A percentile compares a stretch with the other conserved stretches of the same genome.
These are phyloP conservation scores for Aspidiotus rigidus DNA, from an alignment of 2,888 invertebrate species.

Conservation along the genomic window DNA sequence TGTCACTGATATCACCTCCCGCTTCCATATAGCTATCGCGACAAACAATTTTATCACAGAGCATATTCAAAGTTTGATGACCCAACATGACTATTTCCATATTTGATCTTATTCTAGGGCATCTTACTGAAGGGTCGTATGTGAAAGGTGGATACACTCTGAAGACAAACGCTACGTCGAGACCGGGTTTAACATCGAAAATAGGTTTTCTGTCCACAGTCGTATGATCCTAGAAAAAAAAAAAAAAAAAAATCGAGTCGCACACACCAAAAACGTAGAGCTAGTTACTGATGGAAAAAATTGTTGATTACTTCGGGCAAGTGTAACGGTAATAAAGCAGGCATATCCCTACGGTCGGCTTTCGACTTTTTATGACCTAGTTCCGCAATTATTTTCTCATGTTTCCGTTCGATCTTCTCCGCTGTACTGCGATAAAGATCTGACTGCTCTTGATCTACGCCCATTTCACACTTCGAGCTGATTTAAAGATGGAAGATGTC, in stretches of 20 bases:
- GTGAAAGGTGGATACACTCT: slow-evolving; percentile 23
- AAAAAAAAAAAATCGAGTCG: no score
- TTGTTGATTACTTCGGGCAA: background rate
- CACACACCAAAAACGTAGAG: no score
- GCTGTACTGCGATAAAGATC: slow-evolving; percentile 7
- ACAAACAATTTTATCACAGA: slow-evolving; percentile 68
- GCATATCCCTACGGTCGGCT: slow-evolving; percentile 2
- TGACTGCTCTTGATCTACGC: background rate
- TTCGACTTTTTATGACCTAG: slow-evolving; percentile 1
- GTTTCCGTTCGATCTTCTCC: slow-evolving; percentile 4
- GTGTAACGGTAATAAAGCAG: background rate
- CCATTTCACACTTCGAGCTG: no score
- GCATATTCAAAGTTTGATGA: slow-evolving; percentile 55
- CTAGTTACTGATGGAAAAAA: background rate
- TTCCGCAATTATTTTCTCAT: background rate
- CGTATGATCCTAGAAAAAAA: no score
- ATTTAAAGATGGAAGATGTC: no score
- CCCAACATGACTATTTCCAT: slow-evolving; percentile 56
- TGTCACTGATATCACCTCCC: slow-evolving; percentile 50
- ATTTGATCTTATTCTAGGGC: slow-evolving; percentile 2
- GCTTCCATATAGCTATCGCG: slow-evolving; percentile 50
- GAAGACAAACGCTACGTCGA: slow-evolving; percentile 26
- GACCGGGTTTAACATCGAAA: slow-evolving; percentile 17
- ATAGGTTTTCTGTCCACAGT: background rate
- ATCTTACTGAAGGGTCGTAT: slow-evolving; percentile 5